Percentiles rank a stretch among this genome's conserved stretches.
Evolutionary conservation across 2,113 vertebrate species (phyloP).

Genomic region (Emberiza fucata): DNA sequence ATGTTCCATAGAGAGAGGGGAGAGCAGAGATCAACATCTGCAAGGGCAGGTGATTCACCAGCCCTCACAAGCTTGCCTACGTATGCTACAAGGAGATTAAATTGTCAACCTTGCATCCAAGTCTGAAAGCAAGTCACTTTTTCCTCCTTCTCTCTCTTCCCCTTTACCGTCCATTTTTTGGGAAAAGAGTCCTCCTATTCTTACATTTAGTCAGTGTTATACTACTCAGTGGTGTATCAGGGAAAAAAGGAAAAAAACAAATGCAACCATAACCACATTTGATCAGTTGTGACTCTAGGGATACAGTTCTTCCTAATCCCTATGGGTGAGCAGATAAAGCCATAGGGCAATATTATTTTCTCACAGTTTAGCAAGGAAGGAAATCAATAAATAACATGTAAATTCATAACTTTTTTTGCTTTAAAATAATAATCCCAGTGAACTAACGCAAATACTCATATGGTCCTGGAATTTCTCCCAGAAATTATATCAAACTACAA

Average conservation of each 20-base stretch:
- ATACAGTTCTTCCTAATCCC: not conserved
- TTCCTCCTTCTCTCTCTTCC: not conserved
- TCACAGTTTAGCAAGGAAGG: not conserved
- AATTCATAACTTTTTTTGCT: not conserved
- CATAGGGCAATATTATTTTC: not conserved
- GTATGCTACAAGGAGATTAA: not conserved
- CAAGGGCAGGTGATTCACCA: rapidly evolving
- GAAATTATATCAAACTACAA: not conserved
- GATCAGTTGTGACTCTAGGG: not conserved
- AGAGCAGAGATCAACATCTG: not conserved
- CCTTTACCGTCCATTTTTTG: not conserved
- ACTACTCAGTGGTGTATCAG: not conserved
- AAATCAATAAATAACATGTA: not conserved
- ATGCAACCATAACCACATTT: not conserved
- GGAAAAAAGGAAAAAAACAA: not conserved
- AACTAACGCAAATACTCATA: not conserved
- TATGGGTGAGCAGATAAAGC: not conserved
- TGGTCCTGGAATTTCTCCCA: not conserved
- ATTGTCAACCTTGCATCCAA: not conserved
- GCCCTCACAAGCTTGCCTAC: not conserved
- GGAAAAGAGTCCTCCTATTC: not conserved
- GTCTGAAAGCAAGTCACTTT: not conserved
- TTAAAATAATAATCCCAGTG: not conserved
- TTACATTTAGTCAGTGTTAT: not conserved
- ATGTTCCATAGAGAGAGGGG: rapidly evolving